Conservation (phyloP, 2,888 invertebrate species). For the Drosophila infuscata region DNA sequence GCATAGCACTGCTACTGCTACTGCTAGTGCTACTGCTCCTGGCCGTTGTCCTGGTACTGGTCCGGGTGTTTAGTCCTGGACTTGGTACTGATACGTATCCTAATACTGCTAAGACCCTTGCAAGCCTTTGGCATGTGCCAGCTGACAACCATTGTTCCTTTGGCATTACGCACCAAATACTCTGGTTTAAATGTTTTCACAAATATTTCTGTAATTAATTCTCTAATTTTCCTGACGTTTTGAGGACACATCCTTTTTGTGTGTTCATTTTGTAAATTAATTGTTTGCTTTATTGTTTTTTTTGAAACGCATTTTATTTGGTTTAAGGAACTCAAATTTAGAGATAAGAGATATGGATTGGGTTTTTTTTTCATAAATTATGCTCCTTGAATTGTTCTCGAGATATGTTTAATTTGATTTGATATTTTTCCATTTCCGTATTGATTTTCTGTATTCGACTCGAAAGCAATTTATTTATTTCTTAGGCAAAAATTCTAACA, state of each 20-base stretch:
- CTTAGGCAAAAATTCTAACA: background rate
- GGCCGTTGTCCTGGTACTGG: background rate
- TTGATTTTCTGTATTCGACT: background rate
- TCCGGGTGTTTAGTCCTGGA: background rate
- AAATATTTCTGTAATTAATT: constrained; percentile 46
- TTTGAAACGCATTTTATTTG: background rate
- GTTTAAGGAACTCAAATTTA: background rate
- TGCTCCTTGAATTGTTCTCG: background rate
- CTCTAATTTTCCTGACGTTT: constrained; percentile 1
- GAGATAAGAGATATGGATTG: background rate
- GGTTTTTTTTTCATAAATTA: background rate
- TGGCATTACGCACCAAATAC: constrained; percentile 41
- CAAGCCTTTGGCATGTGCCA: constrained; percentile 40
- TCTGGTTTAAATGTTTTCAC: constrained; percentile 20
- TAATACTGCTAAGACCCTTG: constrained; percentile 11
- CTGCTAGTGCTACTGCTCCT: constrained; percentile 7
- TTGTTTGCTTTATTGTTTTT: constrained; percentile 12
- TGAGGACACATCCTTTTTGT: constrained; percentile 7
- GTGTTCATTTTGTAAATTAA: constrained; percentile 7
- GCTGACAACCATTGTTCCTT: constrained; percentile 31
- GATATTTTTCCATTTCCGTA: background rate
- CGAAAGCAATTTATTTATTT: background rate
- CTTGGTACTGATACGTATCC: background rate
- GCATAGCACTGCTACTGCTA: constrained; percentile 10
- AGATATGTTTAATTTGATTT: background rate